Evolutionary conservation across 92 coral and sea anemone species (phyloP), one percentile per base, ranked within the genome.

Genomic region (Phenganax stokvisi): DNA sequence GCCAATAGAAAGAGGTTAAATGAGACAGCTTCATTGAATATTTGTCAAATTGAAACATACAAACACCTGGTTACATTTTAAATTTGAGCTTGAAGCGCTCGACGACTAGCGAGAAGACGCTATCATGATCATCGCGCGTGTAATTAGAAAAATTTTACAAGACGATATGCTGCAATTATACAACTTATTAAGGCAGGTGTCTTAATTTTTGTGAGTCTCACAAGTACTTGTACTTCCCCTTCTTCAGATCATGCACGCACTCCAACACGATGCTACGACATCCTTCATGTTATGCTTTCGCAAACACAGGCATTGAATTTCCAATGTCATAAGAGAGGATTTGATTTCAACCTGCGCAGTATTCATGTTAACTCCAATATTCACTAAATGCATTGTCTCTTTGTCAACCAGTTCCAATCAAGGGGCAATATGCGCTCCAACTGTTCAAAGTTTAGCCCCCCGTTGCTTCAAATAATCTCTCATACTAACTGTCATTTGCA

Each of bases 121-220:
- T 56, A 76, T 59, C 55, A 28, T n/a, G 63, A 20, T 56, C 63
- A 51, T 56, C 15, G 80, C 51, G 80, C 51, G 80, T 75, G 52
- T 76, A 57, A 76, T 76, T 76, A 51, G 81, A 57, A 10, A 56
- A 52, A 76, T 57, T 76, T 76, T 73, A 68, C 53, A 0, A 51
- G 73, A 68, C 73, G 73, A 29, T 30, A 53, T 68, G 70, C 30
- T 28, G 70, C 70, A 64, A 64, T 64, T 25, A 64, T 64, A 68
- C 54, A 68, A 68, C 53, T 29, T 11, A 68, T 68, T 68, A 68
- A 68, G 29, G 73, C 30, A 64, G 70, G 70, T 64, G 70, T 64
- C 70, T 0, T 68, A 68, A 68, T 68, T 68, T 51, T 53, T 68
- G 31, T 68, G 8, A 13, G 73, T n/a, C 52, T 28, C n/a, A 6